Conservation (phyloP, 2,888 invertebrate genomes). For the Pyrrhia umbra region DNA sequence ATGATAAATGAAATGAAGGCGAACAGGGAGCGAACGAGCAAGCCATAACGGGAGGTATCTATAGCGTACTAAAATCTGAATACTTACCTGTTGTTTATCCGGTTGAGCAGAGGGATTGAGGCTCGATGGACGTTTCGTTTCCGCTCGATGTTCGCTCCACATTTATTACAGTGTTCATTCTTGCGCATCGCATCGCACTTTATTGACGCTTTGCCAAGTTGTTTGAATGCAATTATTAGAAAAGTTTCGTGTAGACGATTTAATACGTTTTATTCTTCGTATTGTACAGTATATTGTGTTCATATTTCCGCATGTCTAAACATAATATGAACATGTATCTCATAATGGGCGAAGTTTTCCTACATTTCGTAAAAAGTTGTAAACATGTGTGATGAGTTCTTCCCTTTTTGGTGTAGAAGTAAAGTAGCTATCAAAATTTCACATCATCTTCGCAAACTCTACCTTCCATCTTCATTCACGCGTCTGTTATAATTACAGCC, state of each 20-base stretch:
- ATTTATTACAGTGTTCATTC: slow-evolving; percentile 57
- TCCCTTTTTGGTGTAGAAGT: neutral
- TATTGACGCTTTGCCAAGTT: slow-evolving; percentile 43
- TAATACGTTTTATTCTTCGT: slow-evolving; percentile 36
- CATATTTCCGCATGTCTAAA: slow-evolving; percentile 12
- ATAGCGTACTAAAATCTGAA: slow-evolving; percentile 60
- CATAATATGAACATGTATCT: slow-evolving; percentile 1
- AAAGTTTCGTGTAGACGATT: slow-evolving; percentile 53
- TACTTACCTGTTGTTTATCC: slow-evolving; percentile 60
- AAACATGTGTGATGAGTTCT: neutral
- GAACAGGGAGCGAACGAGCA: slow-evolving; percentile 36
- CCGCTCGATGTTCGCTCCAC: slow-evolving; percentile 52
- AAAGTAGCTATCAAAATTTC: neutral
- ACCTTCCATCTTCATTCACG: too few relatives aligned
- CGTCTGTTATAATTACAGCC: too few relatives aligned
- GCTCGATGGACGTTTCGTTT: slow-evolving; percentile 52
- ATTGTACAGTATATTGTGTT: slow-evolving; percentile 17
- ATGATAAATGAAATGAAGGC: slow-evolving; percentile 50
- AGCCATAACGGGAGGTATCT: slow-evolving; percentile 44
- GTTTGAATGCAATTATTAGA: slow-evolving; percentile 52
- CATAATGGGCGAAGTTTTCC: neutral
- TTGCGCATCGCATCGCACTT: slow-evolving; percentile 51
- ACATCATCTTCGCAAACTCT: too few relatives aligned
- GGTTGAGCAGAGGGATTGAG: slow-evolving; percentile 52
- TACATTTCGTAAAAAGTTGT: neutral